Evolutionary conservation across 2,797 vertebrate species (phyloP), one percentile per base, ranked within the genome.

Genomic region (Hypotaenidia okinawae): DNA sequence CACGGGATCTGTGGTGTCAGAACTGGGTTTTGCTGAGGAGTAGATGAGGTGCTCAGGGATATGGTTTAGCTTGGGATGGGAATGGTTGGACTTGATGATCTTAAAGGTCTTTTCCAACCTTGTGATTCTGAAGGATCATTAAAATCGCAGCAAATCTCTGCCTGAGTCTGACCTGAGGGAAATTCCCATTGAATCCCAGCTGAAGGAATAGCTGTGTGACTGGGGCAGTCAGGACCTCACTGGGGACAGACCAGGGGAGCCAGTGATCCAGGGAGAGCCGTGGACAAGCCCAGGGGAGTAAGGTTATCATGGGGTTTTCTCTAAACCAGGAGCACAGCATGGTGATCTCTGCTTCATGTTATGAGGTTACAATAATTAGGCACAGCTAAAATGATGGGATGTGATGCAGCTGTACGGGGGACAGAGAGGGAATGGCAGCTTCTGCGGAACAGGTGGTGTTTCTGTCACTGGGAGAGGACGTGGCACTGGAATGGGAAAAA

Each of bases 161-260:
- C 16, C 54, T 33, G 47, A 47, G n/a, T 1, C 41, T 33, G 85
- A 83, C 49, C 63, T 39, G 12, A 10, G 23, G 81, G 58, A 57
- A 68, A 27, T 7, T 28, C 62, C 67, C 32, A 6, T 2, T 24
- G 57, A 55, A 49, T 70, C 47, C 47, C 52, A 12, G 2, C 21
- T 2, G 2, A 47, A 37, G 73, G 63, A 62, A 15, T 52, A 83
- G 33, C 41, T 9, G 25, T 3, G 21, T 6, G 54, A 13, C 43
- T 8, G 2, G 33, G 17, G 67, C 22, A 2, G 47, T 58, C 58
- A 2, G 5, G 16, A 6, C 32, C 37, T 6, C 2, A 3, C 58
- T 22, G 37, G 28, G 32, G 68, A 49, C 47, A 28, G 35, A 11
- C 2, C 28, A 13, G 66, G 21, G n/a, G 15, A 69, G 41, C 35